Evolutionary conservation across 1,140 invertebrate genomes (phyloP), one percentile per base, ranked within the genome.

Genomic region (Trachelipus rathkii): DNA sequence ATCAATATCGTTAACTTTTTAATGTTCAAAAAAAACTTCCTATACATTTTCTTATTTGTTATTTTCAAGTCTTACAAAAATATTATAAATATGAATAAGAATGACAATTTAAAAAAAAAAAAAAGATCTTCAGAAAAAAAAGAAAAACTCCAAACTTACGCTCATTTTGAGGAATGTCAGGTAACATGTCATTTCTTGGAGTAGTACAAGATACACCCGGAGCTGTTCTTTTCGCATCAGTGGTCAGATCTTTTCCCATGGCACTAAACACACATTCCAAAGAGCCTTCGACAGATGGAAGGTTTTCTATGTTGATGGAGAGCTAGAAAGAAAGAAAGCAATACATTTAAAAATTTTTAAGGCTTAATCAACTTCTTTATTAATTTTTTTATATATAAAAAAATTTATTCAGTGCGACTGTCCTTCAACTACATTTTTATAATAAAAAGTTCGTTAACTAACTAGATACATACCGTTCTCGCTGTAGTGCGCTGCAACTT

Each of bases 151-250:
- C n/a, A n/a, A 71, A 86, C 88, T 89, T 86, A 91, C 90, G 95
- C 87, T 96, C 91, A 69, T 93, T 93, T 53, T 90, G 90, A 43
- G 94, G 94, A 81, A 97, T 97, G 44, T 84, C 83, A 15, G 81
- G 81, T 45, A 82, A 87, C 72, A 93, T 88, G 87, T 97, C 95
- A 13, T 94, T 95, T 44, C 93, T 89, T 2, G 96, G 96, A 66
- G 95, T 98, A 44, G 95, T 95, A 85, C 96, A 98, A 84, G 93
- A 95, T 24, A 96, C 93, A 0, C 94, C 94, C 82, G 92, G 92
- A 15, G 91, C 89, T 83, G 95, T 95, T 78, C 93, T 89, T 24
- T 92, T 94, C 1, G 94, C 95, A 84, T 96, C 94, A 11, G 94
- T 96, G 70, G 93, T 92, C 50, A 96, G 86, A 13, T 93, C 93